Evolutionary conservation across 1,140 invertebrate species (phyloP).

Genomic region (Orussus abietinus): DNA sequence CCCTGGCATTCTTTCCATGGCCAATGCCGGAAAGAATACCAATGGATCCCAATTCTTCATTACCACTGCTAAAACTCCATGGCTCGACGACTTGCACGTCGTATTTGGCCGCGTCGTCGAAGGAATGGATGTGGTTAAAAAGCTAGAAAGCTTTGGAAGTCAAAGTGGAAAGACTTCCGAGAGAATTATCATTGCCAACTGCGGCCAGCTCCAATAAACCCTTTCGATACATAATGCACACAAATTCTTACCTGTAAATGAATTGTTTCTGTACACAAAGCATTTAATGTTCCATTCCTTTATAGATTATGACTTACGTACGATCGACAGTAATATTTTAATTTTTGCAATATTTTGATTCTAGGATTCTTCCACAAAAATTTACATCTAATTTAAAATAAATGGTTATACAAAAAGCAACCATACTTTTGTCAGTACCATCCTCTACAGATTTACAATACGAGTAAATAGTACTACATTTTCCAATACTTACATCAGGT

Average conservation of each 20-base stretch:
- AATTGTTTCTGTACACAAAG: conserved; percentile 5
- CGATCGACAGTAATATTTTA: too few relatives aligned
- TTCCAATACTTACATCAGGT: too few relatives aligned
- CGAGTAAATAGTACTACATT: too few relatives aligned
- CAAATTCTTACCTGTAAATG: conserved; percentile 1
- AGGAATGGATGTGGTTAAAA: conserved; percentile 78
- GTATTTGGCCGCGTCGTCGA: conserved; percentile 82
- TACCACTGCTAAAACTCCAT: conserved; percentile 73
- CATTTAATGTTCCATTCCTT: conserved; percentile 15
- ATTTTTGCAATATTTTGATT: too few relatives aligned
- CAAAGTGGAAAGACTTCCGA: conserved; percentile 80
- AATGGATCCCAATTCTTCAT: conserved; percentile 87
- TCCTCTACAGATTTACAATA: too few relatives aligned
- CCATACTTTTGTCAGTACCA: too few relatives aligned
- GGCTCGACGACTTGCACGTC: conserved; percentile 82
- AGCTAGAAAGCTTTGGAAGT: conserved; percentile 75
- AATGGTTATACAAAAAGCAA: too few relatives aligned
- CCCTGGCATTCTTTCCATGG: conserved; percentile 72
- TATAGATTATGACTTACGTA: conserved; percentile 10
- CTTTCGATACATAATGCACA: not conserved
- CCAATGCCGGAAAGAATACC: conserved; percentile 74
- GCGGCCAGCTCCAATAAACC: conserved; percentile 66
- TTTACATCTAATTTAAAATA: too few relatives aligned
- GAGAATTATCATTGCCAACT: conserved; percentile 75
- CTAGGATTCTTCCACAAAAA: too few relatives aligned